Evolutionary conservation across 2,113 vertebrate species (phyloP), one percentile per base, ranked within the genome.

Genomic region (Neolamprologus fasciatus): DNA sequence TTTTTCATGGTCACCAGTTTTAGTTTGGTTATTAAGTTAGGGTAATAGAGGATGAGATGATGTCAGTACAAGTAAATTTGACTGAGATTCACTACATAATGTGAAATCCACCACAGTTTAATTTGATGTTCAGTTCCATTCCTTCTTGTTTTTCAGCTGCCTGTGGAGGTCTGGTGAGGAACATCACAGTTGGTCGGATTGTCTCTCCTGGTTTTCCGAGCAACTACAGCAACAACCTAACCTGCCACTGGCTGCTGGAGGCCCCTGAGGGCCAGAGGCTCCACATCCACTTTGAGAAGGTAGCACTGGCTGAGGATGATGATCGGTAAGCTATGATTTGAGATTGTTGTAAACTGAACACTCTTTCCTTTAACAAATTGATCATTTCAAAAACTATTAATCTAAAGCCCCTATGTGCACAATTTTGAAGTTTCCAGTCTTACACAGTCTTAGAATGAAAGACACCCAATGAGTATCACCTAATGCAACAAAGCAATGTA

Each of bases 141-240:
- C 14, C 9, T 71, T 13, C 33, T 63, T 33, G 19, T 11, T 17
- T 80, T 19, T 37, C 90, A 99, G 98, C 97, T 84, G 95, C 96
- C 3, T 99, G 98, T 0, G 98, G 98, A 0, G 98, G 98, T 5
- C 85, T 97, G 87, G 90, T 98, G 47, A 96, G 95, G 63, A 99
- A 99, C 0, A 96, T 97, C 94, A 97, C 97, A 0, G 96, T 97
- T 1, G 98, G 98, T 12, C 97, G 97, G 14, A 96, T 99, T 0
- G 73, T 98, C 76, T 99, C 98, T 0, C 98, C 98, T 0, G 98
- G 97, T 82, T 99, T 98, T 91, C 98, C 98, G 0, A 97, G 97
- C 78, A 99, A 98, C 96, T 99, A 99, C 93, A 99, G 98, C 97
- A 98, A 98, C 97, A 99, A 98, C 93, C 95, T 98, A 91, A 99